These are phyloP conservation scores for Phyllopteryx taeniolatus DNA, from an alignment of 2,113 vertebrate genomes.

Conservation along the genomic window DNA sequence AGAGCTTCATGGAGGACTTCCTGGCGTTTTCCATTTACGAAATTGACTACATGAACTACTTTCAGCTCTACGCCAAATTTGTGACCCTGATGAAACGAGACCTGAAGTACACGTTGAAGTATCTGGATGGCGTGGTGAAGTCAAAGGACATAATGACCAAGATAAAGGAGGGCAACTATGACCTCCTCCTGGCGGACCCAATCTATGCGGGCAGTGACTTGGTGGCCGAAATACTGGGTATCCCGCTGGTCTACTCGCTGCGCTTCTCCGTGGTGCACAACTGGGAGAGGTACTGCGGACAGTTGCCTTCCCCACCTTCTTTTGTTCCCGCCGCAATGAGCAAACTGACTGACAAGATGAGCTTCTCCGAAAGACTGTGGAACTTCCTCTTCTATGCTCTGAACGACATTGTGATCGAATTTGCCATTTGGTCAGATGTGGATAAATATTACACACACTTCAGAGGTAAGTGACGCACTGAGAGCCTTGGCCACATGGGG, in stretches of 20 bases:
- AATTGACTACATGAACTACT: constrained; percentile 43
- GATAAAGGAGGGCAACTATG: constrained; percentile 57
- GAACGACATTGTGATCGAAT: constrained; percentile 42
- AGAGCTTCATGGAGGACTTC: constrained; percentile 23
- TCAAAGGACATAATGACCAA: constrained; percentile 58
- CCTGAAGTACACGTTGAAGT: constrained; percentile 4
- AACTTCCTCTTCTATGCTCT: constrained; percentile 58
- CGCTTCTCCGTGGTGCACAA: constrained; percentile 52
- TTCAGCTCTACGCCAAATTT: constrained; percentile 40
- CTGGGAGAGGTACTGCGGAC: constrained; percentile 65
- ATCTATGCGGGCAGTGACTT: constrained; percentile 62
- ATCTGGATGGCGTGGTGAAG: constrained; percentile 59
- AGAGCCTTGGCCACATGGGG: too few species aligned
- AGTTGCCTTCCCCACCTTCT: constrained; percentile 66
- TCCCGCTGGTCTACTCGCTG: constrained; percentile 65
- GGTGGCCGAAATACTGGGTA: constrained; percentile 56
- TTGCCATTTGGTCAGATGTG: constrained; percentile 19
- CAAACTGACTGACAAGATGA: constrained; percentile 72
- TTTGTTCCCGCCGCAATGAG: constrained; percentile 66
- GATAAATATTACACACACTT: constrained; percentile 68
- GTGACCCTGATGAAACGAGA: constrained; percentile 2
- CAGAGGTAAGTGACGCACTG: constrained; percentile 54
- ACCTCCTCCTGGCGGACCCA: constrained; percentile 67
- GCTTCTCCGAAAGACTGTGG: constrained; percentile 63
- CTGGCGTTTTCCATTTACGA: constrained; percentile 60